A percentile compares a stretch with the other conserved stretches of the same genome.
phyloP scores from a whole-genome alignment of 1,140 invertebrate species.

The Wasmannia auropunctata region DNA sequence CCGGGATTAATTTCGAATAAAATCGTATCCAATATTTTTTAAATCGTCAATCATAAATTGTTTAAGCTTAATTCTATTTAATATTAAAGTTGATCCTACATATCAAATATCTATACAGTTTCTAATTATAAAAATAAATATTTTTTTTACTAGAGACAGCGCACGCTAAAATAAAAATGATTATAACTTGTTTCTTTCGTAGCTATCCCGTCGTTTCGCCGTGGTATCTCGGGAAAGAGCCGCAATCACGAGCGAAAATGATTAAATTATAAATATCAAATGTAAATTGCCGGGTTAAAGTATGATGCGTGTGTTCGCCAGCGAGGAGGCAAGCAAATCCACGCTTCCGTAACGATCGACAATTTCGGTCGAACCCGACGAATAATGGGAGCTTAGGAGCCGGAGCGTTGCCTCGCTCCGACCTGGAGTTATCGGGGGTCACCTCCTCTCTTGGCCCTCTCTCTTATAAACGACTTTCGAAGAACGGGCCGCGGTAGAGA shows the following conservation, averaged over 20 bases:
- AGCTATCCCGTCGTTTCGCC: not conserved
- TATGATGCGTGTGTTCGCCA: slow-evolving; percentile 35
- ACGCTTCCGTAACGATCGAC: slow-evolving; percentile 56
- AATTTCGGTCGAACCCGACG: slow-evolving; percentile 50
- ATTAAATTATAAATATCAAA: slow-evolving; percentile 58
- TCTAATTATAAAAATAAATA: not conserved
- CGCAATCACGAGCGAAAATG: slow-evolving; percentile 41
- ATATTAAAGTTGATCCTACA: not conserved
- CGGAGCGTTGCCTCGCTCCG: slow-evolving; percentile 47
- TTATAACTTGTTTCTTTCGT: not conserved
- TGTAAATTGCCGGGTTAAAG: slow-evolving; percentile 42
- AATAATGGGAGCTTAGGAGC: slow-evolving; percentile 70
- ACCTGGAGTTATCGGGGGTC: slow-evolving; percentile 55
- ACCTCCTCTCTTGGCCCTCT: slow-evolving; percentile 37
- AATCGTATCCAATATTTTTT: not conserved
- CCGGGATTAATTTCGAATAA: no score
- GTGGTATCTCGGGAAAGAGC: slow-evolving; percentile 24
- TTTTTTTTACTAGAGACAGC: not conserved
- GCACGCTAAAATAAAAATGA: slow-evolving; percentile 13
- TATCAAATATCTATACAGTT: not conserved
- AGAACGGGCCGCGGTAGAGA: slow-evolving; percentile 59
- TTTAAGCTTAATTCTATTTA: not conserved
- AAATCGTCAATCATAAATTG: not conserved
- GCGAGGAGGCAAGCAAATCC: slow-evolving; percentile 43
- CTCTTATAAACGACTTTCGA: slow-evolving; percentile 75